Base-by-base conservation (phyloP, 1,140 invertebrate species). In the Drosophila sechellia region DNA sequence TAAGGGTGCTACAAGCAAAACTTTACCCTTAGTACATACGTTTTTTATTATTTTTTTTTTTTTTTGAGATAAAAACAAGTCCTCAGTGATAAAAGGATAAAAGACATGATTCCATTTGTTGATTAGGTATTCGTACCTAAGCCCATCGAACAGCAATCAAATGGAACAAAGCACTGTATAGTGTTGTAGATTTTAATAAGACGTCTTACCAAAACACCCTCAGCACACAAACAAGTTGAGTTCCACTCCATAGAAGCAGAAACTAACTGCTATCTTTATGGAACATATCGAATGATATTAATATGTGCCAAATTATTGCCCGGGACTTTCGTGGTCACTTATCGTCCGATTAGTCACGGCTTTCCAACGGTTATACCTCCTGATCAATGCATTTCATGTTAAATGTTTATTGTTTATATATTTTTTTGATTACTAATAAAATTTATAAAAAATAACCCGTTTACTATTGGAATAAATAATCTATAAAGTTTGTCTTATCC, bases 331-430 rank as follows among this genome's bases (percentile, higher is more conserved):
- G 2, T 15, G 20, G 8, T 22, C 6, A 46, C 20, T 39, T 54
- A 54, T 54, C 52, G 40, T 5, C 1, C 54, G 54, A 56, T 56
- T 56, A 56, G 54, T 56, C 54, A 56, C 15, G 22, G 22, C 42
- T 42, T 56, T 42, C 5, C 15, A 10, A 27, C 27, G 46, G 5
- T 4, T 27, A n/a, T 27, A 8, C n/a, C 25, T 48, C 25, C 25
- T n/a, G 2, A n/a, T 13, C 13, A 22, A 20, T 43, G 15, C 20
- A 20, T 45, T 45, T 20, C 0, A 45, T 17, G 10, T 45, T 11
- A 42, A 10, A 3, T 42, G n/a, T 6, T 15, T n/a, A 0, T 15
- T 15, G 8, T 43, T 17, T n/a, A 40, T 15, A 15, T 40, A n/a
- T 40, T 40, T 40, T 6, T 40, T 31, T 6, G 15, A 1, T 17